Conservation (phyloP, 2,113 vertebrate species). For the Chiloscyllium plagiosum region DNA sequence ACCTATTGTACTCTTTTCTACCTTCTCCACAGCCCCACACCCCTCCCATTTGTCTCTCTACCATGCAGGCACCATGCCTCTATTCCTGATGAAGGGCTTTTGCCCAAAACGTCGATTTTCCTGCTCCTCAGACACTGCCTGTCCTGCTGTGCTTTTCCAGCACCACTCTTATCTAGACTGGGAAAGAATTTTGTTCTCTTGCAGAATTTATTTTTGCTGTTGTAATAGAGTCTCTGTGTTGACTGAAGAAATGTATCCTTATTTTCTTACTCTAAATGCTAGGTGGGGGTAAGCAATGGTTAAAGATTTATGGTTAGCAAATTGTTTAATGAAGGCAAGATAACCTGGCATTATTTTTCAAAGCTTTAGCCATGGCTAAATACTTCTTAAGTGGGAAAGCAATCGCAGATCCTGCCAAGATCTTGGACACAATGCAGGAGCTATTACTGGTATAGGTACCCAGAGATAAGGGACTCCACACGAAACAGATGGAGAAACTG, state of each 20-base stretch:
- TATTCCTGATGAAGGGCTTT: too few relatives aligned
- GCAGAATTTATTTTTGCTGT: not conserved
- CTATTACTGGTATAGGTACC: not conserved
- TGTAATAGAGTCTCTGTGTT: not conserved
- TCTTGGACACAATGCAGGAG: not conserved
- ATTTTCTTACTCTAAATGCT: not conserved
- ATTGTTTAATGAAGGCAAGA: not conserved
- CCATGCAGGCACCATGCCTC: too few relatives aligned
- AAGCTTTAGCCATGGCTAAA: not conserved
- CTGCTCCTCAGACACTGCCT: too few relatives aligned
- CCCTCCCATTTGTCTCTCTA: too few relatives aligned
- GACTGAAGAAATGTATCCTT: not conserved
- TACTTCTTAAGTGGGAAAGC: not conserved
- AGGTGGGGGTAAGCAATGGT: not conserved
- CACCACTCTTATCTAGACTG: too few relatives aligned
- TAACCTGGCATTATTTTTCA: not conserved
- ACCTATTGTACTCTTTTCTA: too few relatives aligned
- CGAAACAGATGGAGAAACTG: not conserved
- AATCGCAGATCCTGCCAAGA: not conserved
- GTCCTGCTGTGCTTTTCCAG: too few relatives aligned
- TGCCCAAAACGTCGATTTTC: too few relatives aligned
- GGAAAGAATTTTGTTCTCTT: too few relatives aligned
- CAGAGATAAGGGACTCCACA: not conserved
- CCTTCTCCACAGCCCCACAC: too few relatives aligned
- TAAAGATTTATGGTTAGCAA: not conserved